Evolutionary conservation across 2,888 invertebrate genomes (phyloP).

Genomic region (Eupithecia centaureata): DNA sequence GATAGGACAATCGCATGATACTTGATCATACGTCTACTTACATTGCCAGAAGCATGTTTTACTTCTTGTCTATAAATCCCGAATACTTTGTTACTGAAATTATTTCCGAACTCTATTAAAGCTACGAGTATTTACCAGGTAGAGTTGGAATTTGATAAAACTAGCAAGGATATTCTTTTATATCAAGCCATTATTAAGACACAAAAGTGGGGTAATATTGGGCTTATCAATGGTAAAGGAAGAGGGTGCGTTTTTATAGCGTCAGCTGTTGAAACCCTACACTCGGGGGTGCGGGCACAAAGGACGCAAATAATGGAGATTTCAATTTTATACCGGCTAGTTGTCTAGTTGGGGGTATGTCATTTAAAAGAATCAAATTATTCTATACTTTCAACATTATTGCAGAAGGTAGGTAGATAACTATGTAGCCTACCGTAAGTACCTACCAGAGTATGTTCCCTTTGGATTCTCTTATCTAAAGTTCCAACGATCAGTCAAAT

Average conservation of each 20-base stretch:
- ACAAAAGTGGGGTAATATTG: conserved; percentile 47
- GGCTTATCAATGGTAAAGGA: conserved; percentile 60
- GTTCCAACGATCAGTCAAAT: not conserved
- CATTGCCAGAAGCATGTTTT: not conserved
- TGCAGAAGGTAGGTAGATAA: not conserved
- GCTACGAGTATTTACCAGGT: not conserved
- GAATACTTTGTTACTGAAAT: not conserved
- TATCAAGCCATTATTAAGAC: conserved; percentile 32
- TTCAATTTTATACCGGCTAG: conserved; percentile 20
- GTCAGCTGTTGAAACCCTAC: conserved; percentile 76
- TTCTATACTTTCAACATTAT: not conserved
- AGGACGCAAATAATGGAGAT: conserved; percentile 55
- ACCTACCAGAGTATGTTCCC: not conserved
- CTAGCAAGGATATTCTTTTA: conserved; percentile 27
- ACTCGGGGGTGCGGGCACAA: conserved; percentile 53
- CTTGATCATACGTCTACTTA: not conserved
- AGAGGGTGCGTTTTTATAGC: conserved; percentile 63
- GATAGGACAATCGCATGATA: not conserved
- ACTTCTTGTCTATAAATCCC: not conserved
- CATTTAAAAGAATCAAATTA: not conserved
- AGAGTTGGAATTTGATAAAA: not conserved
- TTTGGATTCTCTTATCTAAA: not conserved
- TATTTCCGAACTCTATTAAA: not conserved
- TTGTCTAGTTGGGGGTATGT: not conserved
- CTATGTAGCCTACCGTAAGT: not conserved